These are phyloP conservation scores for Mastigias papua DNA, from an alignment of 30 jellyfish, hydroid and myxozoan genomes.

Conservation along the genomic window DNA sequence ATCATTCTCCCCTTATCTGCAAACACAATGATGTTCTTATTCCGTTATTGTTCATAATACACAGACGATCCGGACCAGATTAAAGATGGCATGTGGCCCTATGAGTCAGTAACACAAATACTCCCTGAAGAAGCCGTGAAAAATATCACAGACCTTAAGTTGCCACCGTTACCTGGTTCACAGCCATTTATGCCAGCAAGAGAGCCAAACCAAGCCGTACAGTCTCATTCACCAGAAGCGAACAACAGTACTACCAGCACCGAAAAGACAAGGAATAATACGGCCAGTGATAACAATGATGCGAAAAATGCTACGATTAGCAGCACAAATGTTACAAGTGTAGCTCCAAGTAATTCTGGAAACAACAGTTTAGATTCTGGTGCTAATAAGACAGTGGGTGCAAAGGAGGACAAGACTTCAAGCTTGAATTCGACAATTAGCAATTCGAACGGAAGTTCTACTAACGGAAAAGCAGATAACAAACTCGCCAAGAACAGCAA, in stretches of 20 bases:
- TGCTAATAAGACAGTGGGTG: background rate
- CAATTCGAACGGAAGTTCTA: background rate
- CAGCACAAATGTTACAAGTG: background rate
- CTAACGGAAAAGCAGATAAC: background rate
- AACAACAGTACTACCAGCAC: background rate
- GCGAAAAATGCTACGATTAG: background rate
- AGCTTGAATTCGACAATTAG: background rate
- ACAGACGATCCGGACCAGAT: slow-evolving; percentile 85
- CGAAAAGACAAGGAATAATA: background rate
- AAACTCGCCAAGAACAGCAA: background rate
- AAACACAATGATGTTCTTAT: too few relatives aligned
- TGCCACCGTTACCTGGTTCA: slow-evolving; percentile 39
- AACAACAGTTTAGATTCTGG: background rate
- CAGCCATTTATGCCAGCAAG: slow-evolving; percentile 47
- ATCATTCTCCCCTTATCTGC: too few relatives aligned
- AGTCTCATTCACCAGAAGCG: slow-evolving; percentile 2
- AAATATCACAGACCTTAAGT: slow-evolving; percentile 7
- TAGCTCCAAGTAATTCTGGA: background rate
- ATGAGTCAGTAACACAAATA: slow-evolving; percentile 41
- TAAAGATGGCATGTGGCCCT: slow-evolving; percentile 86
- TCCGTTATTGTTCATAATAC: too few relatives aligned
- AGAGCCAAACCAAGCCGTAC: slow-evolving; percentile 40
- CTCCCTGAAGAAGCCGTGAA: slow-evolving; percentile 44
- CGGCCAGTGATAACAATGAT: background rate
- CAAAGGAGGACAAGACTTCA: background rate